Percentiles rank a stretch among this genome's conserved stretches.
Evolutionary conservation across 2,888 invertebrate species (phyloP).

Genomic region (Caenorhabditis becei): DNA sequence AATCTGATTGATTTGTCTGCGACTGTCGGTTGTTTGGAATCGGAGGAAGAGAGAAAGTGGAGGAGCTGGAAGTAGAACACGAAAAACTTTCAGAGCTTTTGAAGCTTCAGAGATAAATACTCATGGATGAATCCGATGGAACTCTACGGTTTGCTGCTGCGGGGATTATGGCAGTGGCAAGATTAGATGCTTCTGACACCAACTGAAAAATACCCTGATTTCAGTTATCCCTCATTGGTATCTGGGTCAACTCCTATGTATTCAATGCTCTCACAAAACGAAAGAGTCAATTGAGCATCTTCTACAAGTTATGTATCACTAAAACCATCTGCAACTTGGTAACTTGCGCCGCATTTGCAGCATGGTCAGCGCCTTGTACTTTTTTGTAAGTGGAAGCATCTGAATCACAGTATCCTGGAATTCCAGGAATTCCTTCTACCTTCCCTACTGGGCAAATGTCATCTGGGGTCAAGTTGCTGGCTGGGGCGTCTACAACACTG

Average conservation of each 20-base stretch:
- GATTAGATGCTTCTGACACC: background rate
- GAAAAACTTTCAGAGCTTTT: no score
- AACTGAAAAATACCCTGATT: background rate
- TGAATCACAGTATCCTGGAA: no score
- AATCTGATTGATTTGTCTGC: conserved; percentile 46
- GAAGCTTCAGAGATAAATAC: no score
- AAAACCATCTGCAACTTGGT: conserved; percentile 52
- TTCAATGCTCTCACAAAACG: conserved; percentile 22
- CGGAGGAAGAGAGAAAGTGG: conserved; percentile 17
- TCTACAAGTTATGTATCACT: conserved; percentile 48
- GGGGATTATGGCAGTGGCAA: conserved; percentile 31
- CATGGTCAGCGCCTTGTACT: conserved; percentile 47
- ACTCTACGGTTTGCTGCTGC: conserved; percentile 37
- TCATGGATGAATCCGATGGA: no score
- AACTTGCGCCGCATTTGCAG: conserved; percentile 41
- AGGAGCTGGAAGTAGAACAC: background rate
- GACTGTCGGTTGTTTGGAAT: conserved; percentile 2
- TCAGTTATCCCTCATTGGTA: conserved; percentile 34
- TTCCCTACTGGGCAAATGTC: conserved; percentile 36
- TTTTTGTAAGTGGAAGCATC: conserved; percentile 37
- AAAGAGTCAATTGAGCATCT: conserved; percentile 22
- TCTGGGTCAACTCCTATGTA: conserved; percentile 33
- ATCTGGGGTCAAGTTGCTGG: conserved; percentile 55
- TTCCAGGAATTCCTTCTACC: conserved; percentile 37
- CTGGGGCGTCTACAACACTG: conserved; percentile 48